These are phyloP conservation scores for Muntiacus reevesi DNA, from an alignment of 2,113 vertebrate species.

Conservation along the genomic window DNA sequence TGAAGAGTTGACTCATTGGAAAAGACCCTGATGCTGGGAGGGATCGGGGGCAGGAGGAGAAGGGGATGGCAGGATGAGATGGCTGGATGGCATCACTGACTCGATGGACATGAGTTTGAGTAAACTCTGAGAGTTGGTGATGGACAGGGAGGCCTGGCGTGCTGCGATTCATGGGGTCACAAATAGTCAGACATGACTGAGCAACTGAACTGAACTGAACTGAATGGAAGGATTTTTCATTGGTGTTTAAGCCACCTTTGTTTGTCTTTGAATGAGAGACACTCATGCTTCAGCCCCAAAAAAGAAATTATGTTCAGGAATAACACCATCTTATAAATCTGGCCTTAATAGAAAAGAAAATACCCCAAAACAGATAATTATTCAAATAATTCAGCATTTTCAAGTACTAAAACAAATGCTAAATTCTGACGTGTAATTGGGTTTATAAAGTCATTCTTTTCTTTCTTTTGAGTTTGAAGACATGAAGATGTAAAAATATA, in stretches of 20 bases:
- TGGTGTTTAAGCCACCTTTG: constrained; percentile 35
- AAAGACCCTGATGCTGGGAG: too few species aligned
- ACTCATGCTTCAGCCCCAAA: not conserved
- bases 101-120: too few species aligned
- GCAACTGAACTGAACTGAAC: too few species aligned
- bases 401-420: not conserved
- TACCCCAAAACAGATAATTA: not conserved
- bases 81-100: too few species aligned
- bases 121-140: too few species aligned
- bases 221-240: constrained; percentile 51
- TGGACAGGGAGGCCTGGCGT: too few species aligned
- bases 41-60: too few species aligned
- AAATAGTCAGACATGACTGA: too few species aligned
- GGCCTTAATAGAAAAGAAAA: constrained; percentile 26
- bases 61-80: too few species aligned
- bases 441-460: not conserved
- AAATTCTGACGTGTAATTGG: not conserved
- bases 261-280: constrained; percentile 43
- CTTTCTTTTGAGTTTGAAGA: not conserved
- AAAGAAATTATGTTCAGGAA: constrained; percentile 12
- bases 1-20: too few species aligned
- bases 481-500: not conserved
- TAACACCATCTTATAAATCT: not conserved
- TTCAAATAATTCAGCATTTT: not conserved
- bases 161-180: too few species aligned